A percentile compares a stretch with the other conserved stretches of the same genome.
Conservation (phyloP, 2,888 invertebrate species). For the Chrysolina haemoptera region DNA sequence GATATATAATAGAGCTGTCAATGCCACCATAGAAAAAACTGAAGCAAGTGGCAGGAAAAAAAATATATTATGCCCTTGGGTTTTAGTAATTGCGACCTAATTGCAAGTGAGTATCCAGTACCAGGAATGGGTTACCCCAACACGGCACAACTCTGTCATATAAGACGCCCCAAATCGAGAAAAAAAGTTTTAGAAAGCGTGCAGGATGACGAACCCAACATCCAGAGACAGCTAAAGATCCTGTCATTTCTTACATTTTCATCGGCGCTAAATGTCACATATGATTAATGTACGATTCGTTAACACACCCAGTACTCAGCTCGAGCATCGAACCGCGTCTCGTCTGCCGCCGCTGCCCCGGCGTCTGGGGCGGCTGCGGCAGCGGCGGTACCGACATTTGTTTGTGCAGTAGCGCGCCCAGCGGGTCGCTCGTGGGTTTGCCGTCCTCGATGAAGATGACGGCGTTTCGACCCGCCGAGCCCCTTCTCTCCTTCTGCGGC, state of each 20-base stretch:
- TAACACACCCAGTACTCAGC: conserved; percentile 78
- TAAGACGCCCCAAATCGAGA: neutral
- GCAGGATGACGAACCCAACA: conserved; percentile 47
- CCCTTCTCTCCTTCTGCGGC: conserved; percentile 65
- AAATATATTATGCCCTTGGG: no score
- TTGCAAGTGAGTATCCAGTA: no score
- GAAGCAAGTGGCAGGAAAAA: no score
- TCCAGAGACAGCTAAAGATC: conserved; percentile 42
- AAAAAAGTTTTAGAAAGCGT: conserved; percentile 35
- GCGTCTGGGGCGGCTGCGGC: conserved; percentile 75
- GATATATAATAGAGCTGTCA: no score
- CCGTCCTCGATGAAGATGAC: conserved; percentile 76
- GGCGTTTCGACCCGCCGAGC: conserved; percentile 66
- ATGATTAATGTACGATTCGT: conserved; percentile 54
- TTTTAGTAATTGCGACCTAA: no score
- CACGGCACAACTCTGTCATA: neutral
- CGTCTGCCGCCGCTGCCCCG: conserved; percentile 77
- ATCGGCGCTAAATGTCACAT: conserved; percentile 51
- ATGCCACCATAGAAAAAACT: no score
- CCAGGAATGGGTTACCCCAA: no score
- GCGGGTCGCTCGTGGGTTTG: conserved; percentile 62
- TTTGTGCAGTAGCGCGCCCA: conserved; percentile 64
- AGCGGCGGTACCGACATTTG: conserved; percentile 63
- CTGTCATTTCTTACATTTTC: conserved; percentile 54
- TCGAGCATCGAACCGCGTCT: conserved; percentile 88